Evolutionary conservation across 64 coral and sea anemone species (phyloP).

Genomic region (Stylophora pistillata): DNA sequence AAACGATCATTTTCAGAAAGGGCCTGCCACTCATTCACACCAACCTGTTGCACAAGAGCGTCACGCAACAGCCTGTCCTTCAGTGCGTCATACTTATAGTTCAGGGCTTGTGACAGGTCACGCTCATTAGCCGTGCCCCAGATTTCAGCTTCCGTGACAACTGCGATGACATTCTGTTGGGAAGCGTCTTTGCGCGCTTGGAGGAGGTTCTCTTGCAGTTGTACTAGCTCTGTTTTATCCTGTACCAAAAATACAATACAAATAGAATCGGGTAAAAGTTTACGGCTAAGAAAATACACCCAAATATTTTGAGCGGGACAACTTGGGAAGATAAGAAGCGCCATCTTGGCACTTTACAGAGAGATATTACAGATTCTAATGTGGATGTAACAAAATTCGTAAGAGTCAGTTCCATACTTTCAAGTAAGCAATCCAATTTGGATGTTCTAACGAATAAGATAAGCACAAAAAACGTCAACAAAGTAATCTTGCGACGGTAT

Average conservation of each 20-base stretch:
- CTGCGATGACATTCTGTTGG: constrained; percentile 59
- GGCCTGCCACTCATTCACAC: constrained; percentile 82
- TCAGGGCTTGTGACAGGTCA: constrained; percentile 84
- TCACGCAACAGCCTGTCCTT: constrained; percentile 88
- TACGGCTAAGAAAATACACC: no score
- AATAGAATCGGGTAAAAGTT: neutral
- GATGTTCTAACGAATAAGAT: no score
- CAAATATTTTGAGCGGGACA: no score
- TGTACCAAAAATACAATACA: neutral
- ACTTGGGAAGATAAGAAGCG: no score
- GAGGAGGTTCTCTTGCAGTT: constrained; percentile 80
- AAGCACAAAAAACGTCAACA: no score
- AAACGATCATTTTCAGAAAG: constrained; percentile 82
- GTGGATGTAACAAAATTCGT: no score
- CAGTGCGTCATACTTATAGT: constrained; percentile 91
- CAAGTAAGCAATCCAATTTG: no score
- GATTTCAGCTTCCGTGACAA: constrained; percentile 71
- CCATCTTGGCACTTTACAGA: no score
- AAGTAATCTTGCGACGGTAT: no score
- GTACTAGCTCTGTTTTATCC: constrained; percentile 73
- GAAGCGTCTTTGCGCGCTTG: constrained; percentile 37
- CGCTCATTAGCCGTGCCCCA: constrained; percentile 72
- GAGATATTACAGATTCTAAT: no score
- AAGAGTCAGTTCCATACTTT: no score
- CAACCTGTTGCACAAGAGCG: constrained; percentile 75